Conservation (phyloP, 2,888 invertebrate genomes). For the Cephus sareptanus region DNA sequence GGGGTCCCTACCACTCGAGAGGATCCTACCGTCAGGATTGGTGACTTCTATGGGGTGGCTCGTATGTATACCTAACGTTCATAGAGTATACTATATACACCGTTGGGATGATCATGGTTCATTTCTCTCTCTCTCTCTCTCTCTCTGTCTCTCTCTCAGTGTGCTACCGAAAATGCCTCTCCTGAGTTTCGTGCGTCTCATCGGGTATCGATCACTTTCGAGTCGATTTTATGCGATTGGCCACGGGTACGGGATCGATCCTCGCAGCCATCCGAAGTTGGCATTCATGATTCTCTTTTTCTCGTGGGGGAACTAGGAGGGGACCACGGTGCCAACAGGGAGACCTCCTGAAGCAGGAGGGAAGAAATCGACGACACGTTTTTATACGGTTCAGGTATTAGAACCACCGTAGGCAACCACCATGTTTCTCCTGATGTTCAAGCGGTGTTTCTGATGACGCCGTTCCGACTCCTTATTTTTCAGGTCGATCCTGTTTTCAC, state of each 20-base stretch:
- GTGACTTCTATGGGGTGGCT: not conserved
- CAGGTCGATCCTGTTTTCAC: not conserved
- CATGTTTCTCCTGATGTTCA: not conserved
- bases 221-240: slow-evolving; percentile 52
- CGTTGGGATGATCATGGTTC: slow-evolving; percentile 2
- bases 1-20: slow-evolving; percentile 22
- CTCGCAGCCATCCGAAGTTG: slow-evolving; percentile 27
- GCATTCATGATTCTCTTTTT: slow-evolving; percentile 40
- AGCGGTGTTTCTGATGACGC: not conserved
- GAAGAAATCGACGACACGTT: slow-evolving; percentile 2
- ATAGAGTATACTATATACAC: slow-evolving; percentile 18
- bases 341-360: not conserved
- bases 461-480: not conserved
- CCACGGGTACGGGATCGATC: slow-evolving; percentile 27
- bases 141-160: not conserved
- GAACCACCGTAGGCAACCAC: not conserved
- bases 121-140: not conserved
- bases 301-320: not conserved
- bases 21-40: not conserved
- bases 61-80: not conserved
- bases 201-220: slow-evolving; percentile 51
- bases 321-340: not conserved
- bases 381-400: not conserved
- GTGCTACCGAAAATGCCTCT: not conserved
- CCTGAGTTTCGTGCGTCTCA: slow-evolving; percentile 15